Percentiles rank a stretch among this genome's conserved stretches.
Evolutionary conservation across 2,113 vertebrate species (phyloP).

Genomic region (Arizona elegans): DNA sequence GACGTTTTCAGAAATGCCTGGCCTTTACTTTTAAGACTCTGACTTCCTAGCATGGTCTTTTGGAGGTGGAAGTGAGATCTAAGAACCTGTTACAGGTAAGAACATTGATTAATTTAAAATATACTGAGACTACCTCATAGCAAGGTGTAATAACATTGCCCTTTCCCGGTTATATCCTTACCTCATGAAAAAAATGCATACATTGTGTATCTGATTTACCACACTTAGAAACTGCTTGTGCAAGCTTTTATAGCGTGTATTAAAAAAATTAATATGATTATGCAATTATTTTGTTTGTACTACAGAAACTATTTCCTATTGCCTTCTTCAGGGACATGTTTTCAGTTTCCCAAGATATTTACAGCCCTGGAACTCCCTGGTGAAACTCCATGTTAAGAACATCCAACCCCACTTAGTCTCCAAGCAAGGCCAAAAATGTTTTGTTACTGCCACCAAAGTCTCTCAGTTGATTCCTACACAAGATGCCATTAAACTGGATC

Average conservation of each 20-base stretch:
- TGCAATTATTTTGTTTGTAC: neutral
- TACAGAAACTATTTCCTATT: neutral
- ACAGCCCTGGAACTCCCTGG: neutral
- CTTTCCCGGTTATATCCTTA: neutral
- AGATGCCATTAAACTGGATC: neutral
- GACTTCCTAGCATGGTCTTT: neutral
- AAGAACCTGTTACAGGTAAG: neutral
- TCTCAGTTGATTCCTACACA: neutral
- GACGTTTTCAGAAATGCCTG: neutral
- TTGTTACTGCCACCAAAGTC: neutral
- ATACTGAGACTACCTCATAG: neutral
- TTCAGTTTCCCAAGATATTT: neutral
- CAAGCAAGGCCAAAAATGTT: neutral
- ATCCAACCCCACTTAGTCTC: neutral
- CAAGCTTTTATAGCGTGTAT: neutral
- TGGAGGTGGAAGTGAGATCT: neutral
- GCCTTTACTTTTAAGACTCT: neutral
- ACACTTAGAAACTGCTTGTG: neutral
- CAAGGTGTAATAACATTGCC: neutral
- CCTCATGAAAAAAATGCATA: neutral
- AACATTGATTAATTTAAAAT: slow-evolving; percentile 3
- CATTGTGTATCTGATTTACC: neutral
- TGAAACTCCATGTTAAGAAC: neutral
- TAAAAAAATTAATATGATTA: neutral
- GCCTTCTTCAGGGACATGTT: neutral